A percentile compares a stretch with the other conserved stretches of the same genome.
phyloP scores from a whole-genome alignment of 2,888 invertebrate genomes.

The Spilarctia lutea region DNA sequence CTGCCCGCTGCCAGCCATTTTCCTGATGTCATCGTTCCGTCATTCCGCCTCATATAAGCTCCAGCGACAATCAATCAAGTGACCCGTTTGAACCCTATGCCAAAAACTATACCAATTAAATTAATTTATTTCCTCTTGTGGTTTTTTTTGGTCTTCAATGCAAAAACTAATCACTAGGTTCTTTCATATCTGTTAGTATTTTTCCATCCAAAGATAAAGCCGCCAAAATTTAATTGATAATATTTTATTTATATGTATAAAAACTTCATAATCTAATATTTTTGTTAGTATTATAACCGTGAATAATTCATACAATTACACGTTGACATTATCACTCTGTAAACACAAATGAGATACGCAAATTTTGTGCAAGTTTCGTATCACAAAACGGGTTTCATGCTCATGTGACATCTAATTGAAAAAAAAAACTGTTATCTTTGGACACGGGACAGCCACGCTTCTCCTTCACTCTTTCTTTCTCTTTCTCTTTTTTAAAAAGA shows the following conservation, averaged over 20 bases:
- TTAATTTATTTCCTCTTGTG: no score
- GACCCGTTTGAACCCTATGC: no score
- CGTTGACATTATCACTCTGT: neutral
- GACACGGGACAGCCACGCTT: slow-evolving; percentile 5
- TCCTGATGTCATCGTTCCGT: no score
- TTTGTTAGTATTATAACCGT: no score
- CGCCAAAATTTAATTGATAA: neutral
- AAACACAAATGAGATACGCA: neutral
- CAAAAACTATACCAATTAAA: no score
- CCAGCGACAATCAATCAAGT: no score
- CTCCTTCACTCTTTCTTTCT: neutral
- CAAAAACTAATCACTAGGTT: neutral
- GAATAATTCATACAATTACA: neutral
- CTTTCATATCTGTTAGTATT: neutral
- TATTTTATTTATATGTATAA: neutral
- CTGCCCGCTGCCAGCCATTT: no score
- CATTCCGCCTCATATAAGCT: no score
- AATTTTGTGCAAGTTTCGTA: neutral
- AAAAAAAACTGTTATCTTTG: neutral
- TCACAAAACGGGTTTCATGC: neutral
- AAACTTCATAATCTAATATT: neutral
- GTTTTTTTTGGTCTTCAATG: neutral
- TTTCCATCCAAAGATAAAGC: neutral
- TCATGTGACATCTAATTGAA: neutral
- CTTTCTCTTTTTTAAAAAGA: no score